Percentiles rank a stretch among this genome's conserved stretches.
Conservation (phyloP, 2,113 vertebrate species). For the Oncorhynchus gorbuscha region DNA sequence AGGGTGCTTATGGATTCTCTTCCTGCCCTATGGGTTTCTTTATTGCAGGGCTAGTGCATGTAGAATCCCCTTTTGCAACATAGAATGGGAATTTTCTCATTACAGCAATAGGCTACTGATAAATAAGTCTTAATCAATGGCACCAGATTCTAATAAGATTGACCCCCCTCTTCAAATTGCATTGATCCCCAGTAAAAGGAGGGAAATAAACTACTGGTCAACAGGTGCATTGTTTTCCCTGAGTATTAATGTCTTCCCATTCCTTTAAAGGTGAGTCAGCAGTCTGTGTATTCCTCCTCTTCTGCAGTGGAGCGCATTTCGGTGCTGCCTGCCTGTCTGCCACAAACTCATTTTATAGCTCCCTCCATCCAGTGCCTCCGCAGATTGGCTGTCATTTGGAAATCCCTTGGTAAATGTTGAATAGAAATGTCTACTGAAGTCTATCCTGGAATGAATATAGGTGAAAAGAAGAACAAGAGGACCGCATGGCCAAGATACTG, state of each 20-base stretch:
- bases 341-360: no score
- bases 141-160: conserved; percentile 59
- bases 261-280: conserved; percentile 10
- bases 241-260: conserved; percentile 45
- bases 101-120: conserved; percentile 54
- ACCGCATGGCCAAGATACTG: neutral
- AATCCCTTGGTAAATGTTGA: neutral
- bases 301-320: neutral
- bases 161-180: conserved; percentile 54
- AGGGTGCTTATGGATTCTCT: conserved; percentile 35
- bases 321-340: neutral
- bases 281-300: neutral
- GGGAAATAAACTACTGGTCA: conserved; percentile 48
- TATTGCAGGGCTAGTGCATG: conserved; percentile 50
- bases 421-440: neutral
- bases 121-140: conserved; percentile 55
- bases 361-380: neutral
- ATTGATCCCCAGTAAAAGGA: conserved; percentile 51
- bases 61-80: conserved; percentile 45
- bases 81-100: conserved; percentile 57
- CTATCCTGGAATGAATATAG: neutral
- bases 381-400: neutral
- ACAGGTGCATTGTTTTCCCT: conserved; percentile 28
- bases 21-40: conserved; percentile 33
- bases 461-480: neutral